Conservation (phyloP, 2,113 vertebrate genomes). For the Plestiodon gilberti region DNA sequence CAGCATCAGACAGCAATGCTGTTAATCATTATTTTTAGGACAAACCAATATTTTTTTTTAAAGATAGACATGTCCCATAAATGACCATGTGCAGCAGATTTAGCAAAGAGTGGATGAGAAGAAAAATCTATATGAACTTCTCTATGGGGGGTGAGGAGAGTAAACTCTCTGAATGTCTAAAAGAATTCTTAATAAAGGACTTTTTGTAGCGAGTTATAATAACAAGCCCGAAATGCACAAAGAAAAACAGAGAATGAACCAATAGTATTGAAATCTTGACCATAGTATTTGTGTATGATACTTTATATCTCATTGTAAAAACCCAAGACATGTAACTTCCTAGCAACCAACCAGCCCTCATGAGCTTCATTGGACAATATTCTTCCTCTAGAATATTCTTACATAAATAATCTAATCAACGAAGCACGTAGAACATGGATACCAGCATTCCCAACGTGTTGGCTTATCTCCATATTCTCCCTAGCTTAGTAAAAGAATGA, state of each 20-base stretch:
- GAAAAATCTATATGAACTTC: conserved; percentile 57
- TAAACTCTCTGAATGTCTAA: conserved; percentile 62
- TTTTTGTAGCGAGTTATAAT: conserved; percentile 65
- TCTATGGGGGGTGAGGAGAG: conserved; percentile 47
- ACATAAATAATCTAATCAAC: conserved; percentile 76
- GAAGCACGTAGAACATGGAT: conserved; percentile 73
- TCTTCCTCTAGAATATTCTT: conserved; percentile 54
- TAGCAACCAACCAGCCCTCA: conserved; percentile 81
- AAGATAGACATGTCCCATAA: conserved; percentile 61
- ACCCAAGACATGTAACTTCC: conserved; percentile 78
- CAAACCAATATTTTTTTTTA: conserved; percentile 56
- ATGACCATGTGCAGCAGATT: conserved; percentile 55
- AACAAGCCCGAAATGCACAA: conserved; percentile 71
- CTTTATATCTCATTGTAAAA: conserved; percentile 81
- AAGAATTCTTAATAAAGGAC: conserved; percentile 65
- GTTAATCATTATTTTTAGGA: conserved; percentile 59
- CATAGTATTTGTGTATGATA: conserved; percentile 79
- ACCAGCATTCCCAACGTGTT: conserved; percentile 54
- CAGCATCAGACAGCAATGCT: conserved; percentile 15
- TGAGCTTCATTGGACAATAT: conserved; percentile 73
- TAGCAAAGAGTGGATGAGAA: conserved; percentile 16
- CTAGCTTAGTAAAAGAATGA: conserved; percentile 65
- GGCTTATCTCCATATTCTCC: conserved; percentile 64
- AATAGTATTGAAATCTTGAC: conserved; percentile 72
- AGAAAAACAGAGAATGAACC: conserved; percentile 71